These are phyloP conservation scores for Lepilemur septentrionalis DNA, from an alignment of 2,797 vertebrate genomes.

Conservation along the genomic window DNA sequence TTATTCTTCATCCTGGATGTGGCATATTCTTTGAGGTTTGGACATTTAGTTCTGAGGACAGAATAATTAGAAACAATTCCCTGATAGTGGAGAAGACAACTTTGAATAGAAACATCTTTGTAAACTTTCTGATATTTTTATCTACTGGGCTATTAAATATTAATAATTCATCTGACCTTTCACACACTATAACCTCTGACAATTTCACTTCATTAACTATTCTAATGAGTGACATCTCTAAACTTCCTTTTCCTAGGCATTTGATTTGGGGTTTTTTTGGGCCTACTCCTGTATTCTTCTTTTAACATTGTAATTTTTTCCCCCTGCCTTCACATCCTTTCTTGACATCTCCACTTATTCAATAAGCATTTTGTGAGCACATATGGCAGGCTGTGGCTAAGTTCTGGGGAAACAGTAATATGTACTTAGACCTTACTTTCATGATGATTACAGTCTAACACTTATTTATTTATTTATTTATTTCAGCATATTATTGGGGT, in stretches of 20 bases:
- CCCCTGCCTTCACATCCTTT: background rate
- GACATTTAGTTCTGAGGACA: background rate
- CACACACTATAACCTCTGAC: background rate
- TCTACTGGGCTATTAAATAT: background rate
- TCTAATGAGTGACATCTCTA: background rate
- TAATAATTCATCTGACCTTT: background rate
- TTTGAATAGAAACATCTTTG: background rate
- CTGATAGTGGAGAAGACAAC: background rate
- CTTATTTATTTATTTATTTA: too few species aligned
- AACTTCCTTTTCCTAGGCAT: background rate
- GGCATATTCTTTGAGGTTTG: background rate
- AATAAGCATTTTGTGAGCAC: background rate
- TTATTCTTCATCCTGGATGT: background rate
- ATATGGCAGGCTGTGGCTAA: background rate
- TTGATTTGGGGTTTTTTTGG: background rate
- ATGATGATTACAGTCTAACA: background rate
- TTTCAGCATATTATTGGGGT: too few species aligned
- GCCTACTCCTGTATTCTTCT: background rate
- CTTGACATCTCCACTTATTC: background rate
- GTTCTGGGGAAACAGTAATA: background rate
- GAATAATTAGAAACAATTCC: background rate
- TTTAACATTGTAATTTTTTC: background rate
- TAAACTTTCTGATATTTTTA: background rate
- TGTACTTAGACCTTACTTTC: background rate
- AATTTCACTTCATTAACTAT: background rate